Evolutionary conservation across 2,797 vertebrate genomes (phyloP).

Genomic region (Acanthurus leucopareius): DNA sequence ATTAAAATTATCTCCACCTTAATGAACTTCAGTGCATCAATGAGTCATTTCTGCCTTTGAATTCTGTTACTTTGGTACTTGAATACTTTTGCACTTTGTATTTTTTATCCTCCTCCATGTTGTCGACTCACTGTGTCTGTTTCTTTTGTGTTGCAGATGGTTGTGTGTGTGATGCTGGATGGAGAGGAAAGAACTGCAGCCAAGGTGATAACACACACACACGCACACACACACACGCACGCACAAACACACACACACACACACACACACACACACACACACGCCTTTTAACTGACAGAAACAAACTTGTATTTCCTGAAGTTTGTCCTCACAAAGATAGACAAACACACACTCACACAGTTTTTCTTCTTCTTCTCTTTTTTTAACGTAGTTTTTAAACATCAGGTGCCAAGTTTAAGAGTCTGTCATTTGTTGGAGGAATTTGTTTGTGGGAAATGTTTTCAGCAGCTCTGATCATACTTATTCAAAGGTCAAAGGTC

Average conservation of each 20-base stretch:
- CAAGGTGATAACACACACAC: conserved; percentile 87
- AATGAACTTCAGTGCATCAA: no score
- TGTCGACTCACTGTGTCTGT: not conserved
- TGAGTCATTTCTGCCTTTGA: no score
- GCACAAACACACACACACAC: no score
- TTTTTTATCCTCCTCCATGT: not conserved
- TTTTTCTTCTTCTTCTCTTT: no score
- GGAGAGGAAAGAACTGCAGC: conserved; percentile 90
- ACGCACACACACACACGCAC: no score
- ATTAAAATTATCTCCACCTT: no score
- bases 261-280: no score
- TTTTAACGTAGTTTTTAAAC: not conserved
- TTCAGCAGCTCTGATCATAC: not conserved
- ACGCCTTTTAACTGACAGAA: not conserved
- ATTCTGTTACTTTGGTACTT: no score
- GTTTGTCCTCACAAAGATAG: no score
- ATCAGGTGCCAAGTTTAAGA: not conserved
- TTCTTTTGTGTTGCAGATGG: conserved; percentile 83
- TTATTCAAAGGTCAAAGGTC: not conserved
- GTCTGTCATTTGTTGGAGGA: not conserved
- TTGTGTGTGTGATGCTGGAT: conserved; percentile 92
- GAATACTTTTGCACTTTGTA: not conserved
- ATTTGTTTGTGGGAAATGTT: not conserved
- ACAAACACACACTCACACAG: no score
- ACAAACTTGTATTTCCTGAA: not conserved